A percentile compares a stretch with the other conserved stretches of the same genome.
These are phyloP conservation scores for Theocolax elegans DNA, from an alignment of 1,140 invertebrate genomes.

Conservation along the genomic window DNA sequence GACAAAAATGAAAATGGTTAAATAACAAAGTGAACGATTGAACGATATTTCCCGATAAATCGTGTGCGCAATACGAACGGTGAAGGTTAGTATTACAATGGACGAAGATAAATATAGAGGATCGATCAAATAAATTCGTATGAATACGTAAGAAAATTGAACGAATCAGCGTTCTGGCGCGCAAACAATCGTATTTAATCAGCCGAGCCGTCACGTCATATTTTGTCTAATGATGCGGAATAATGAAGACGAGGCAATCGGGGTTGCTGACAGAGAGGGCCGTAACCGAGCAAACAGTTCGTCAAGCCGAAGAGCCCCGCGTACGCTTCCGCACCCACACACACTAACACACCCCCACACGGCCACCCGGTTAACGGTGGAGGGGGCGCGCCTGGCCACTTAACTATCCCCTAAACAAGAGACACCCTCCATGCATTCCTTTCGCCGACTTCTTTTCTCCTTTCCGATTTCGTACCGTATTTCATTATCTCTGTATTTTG, in stretches of 20 bases:
- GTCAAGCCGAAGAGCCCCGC: slow-evolving; percentile 41
- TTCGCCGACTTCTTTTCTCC: neutral
- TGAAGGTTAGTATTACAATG: too few relatives aligned
- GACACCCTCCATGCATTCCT: neutral
- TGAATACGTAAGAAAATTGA: neutral
- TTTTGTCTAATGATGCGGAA: slow-evolving; percentile 13
- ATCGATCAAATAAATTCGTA: neutral
- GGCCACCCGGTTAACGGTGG: neutral
- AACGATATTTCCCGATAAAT: too few relatives aligned
- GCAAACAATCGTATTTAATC: slow-evolving; percentile 7
- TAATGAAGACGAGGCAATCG: slow-evolving; percentile 30
- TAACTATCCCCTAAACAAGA: neutral
- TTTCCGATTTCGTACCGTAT: too few relatives aligned
- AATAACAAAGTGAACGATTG: too few relatives aligned
- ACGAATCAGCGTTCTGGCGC: neutral
- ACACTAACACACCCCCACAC: neutral
- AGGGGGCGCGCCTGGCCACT: neutral
- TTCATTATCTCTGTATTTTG: too few relatives aligned
- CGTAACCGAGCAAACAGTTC: slow-evolving; percentile 45
- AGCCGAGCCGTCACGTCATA: slow-evolving; percentile 12
- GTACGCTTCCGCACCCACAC: neutral
- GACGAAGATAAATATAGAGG: too few relatives aligned
- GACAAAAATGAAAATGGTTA: too few relatives aligned
- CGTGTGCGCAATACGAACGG: too few relatives aligned
- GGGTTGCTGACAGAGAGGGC: neutral